Percentiles rank a stretch among this genome's conserved stretches.
These are phyloP conservation scores for Notodonta dromedarius DNA, from an alignment of 2,888 invertebrate genomes.

Conservation along the genomic window DNA sequence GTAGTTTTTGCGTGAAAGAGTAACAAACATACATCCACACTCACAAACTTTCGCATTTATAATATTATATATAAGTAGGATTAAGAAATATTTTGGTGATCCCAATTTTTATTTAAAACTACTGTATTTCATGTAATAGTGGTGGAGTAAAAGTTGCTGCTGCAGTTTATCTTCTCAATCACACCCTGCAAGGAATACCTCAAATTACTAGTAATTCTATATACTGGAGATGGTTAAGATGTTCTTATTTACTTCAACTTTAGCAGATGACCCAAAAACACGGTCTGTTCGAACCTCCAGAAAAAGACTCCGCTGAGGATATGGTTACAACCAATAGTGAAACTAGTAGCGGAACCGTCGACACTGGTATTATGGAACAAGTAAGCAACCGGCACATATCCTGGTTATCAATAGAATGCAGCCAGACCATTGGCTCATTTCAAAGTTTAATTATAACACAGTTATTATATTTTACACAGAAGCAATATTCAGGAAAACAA, in stretches of 20 bases:
- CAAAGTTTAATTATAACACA: neutral
- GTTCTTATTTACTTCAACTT: conserved; percentile 6
- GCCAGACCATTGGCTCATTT: neutral
- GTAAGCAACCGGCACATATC: conserved; percentile 31
- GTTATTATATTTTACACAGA: conserved; percentile 22
- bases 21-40: too few species aligned
- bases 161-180: too few species aligned
- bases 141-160: too few species aligned
- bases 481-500: conserved; percentile 35
- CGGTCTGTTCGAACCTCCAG: conserved; percentile 60
- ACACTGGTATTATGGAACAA: conserved; percentile 55
- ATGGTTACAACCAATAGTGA: conserved; percentile 59
- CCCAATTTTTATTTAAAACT: too few species aligned
- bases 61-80: too few species aligned
- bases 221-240: neutral
- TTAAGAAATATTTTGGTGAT: too few species aligned
- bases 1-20: too few species aligned
- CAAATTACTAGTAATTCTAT: too few species aligned
- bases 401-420: neutral
- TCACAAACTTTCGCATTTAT: too few species aligned
- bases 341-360: conserved; percentile 55
- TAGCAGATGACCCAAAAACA: conserved; percentile 31
- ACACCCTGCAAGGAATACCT: too few species aligned
- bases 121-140: too few species aligned
- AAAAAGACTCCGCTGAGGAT: conserved; percentile 69